phyloP scores from a whole-genome alignment of 2,888 invertebrate genomes.

The Lycophotia porphyrea region DNA sequence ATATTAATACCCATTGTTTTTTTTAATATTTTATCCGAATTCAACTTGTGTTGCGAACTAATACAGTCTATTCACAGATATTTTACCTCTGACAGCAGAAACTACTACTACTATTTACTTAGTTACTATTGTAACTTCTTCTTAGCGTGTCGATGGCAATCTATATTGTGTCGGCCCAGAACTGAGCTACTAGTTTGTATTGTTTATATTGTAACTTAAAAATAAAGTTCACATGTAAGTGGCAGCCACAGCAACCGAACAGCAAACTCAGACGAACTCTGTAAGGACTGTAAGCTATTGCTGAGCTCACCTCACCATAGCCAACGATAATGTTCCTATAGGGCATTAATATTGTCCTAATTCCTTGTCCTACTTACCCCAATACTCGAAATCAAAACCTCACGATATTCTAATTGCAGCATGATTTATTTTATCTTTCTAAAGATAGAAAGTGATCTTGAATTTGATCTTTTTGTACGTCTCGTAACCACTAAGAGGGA shows the following conservation, averaged over 20 bases:
- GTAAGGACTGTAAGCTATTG: background rate
- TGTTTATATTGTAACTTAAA: too few relatives aligned
- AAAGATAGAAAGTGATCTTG: conserved; percentile 36
- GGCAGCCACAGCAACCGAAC: background rate
- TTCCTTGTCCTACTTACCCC: conserved; percentile 33
- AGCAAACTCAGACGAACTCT: background rate
- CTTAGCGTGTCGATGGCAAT: too few relatives aligned
- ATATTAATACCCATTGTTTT: too few relatives aligned
- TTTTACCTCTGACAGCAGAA: too few relatives aligned
- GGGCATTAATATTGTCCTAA: too few relatives aligned
- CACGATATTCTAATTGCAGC: conserved; percentile 35
- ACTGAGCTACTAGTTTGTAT: too few relatives aligned
- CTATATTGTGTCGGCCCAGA: too few relatives aligned
- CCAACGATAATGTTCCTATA: too few relatives aligned
- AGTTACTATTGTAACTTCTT: too few relatives aligned
- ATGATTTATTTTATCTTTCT: conserved; percentile 40
- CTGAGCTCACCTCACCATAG: background rate
- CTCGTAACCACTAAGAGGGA: background rate
- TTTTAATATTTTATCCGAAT: too few relatives aligned
- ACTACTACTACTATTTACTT: too few relatives aligned
- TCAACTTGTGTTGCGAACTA: too few relatives aligned
- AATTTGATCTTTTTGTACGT: conserved; percentile 27
- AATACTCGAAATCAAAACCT: conserved; percentile 30
- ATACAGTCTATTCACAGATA: background rate
- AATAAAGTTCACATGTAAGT: background rate